Percentiles rank a stretch among this genome's conserved stretches.
These are phyloP conservation scores for Brevipalpus yothersi DNA, from an alignment of 1,140 invertebrate species.

Conservation along the genomic window DNA sequence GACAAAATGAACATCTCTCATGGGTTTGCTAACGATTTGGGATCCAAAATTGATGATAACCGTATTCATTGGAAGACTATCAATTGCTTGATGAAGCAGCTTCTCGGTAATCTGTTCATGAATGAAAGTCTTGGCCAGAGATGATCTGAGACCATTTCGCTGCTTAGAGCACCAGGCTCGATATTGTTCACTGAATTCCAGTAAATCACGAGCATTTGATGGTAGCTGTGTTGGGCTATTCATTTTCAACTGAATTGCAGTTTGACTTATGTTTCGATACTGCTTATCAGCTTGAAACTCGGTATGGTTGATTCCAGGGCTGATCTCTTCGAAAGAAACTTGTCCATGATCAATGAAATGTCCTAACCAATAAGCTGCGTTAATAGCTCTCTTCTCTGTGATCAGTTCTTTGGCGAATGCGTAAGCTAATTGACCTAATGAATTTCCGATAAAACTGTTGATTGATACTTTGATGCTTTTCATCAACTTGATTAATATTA, in stretches of 20 bases:
- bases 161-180: too few relatives aligned
- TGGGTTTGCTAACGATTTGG: background rate
- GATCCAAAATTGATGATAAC: background rate
- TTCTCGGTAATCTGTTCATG: too few relatives aligned
- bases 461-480: background rate
- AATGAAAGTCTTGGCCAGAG: too few relatives aligned
- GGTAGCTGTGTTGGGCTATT: background rate
- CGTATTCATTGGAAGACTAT: background rate
- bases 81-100: too few relatives aligned
- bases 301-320: background rate
- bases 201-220: too few relatives aligned
- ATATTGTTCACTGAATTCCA: background rate
- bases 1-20: too few relatives aligned
- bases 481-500: background rate
- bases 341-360: background rate
- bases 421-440: background rate
- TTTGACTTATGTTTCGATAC: background rate
- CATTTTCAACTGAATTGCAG: too few relatives aligned
- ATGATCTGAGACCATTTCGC: too few relatives aligned
- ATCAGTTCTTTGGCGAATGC: background rate
- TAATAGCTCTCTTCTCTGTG: background rate
- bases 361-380: background rate
- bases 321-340: background rate
- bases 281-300: background rate
- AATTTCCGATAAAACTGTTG: background rate